Evolutionary conservation across 1,140 invertebrate species (phyloP).

Genomic region (Platyura marginata): DNA sequence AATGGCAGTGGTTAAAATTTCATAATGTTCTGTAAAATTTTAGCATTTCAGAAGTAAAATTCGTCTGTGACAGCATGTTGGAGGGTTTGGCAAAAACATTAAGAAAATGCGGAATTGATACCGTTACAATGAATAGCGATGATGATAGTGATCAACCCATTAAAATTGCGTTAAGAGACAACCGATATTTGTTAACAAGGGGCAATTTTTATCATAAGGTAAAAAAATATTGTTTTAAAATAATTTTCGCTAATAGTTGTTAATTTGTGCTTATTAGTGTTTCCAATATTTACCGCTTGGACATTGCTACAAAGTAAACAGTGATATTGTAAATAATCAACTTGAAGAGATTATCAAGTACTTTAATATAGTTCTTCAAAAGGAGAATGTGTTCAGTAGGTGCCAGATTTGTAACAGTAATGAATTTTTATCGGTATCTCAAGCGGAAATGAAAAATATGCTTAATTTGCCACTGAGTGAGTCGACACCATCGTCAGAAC

Average conservation of each 20-base stretch:
- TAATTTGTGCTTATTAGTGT: conserved; percentile 19
- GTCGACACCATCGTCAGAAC: conserved; percentile 10
- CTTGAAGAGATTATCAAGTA: conserved; percentile 35
- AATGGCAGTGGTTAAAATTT: neutral
- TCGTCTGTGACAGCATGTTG: conserved; percentile 37
- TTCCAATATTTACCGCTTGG: conserved; percentile 25
- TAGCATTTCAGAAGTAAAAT: conserved; percentile 14
- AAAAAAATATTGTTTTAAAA: conserved; percentile 5
- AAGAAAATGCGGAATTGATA: conserved; percentile 45
- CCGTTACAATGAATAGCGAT: conserved; percentile 28
- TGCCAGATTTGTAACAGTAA: conserved; percentile 45
- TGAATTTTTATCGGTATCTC: conserved; percentile 30
- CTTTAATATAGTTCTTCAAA: conserved; percentile 38
- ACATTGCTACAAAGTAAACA: conserved; percentile 30
- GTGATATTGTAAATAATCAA: conserved; percentile 28
- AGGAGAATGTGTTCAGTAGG: conserved; percentile 42
- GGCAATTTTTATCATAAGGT: conserved; percentile 27
- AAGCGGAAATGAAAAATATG: conserved; percentile 23
- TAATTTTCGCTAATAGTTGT: neutral
- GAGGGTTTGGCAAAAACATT: conserved; percentile 35
- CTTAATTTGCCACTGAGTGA: conserved; percentile 4
- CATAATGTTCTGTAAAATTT: neutral
- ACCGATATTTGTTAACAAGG: conserved; percentile 35
- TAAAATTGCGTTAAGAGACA: conserved; percentile 28
- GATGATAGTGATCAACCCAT: conserved; percentile 29